Base-by-base conservation (phyloP, 2,888 invertebrate genomes). In the Mellilla xanthometata region DNA sequence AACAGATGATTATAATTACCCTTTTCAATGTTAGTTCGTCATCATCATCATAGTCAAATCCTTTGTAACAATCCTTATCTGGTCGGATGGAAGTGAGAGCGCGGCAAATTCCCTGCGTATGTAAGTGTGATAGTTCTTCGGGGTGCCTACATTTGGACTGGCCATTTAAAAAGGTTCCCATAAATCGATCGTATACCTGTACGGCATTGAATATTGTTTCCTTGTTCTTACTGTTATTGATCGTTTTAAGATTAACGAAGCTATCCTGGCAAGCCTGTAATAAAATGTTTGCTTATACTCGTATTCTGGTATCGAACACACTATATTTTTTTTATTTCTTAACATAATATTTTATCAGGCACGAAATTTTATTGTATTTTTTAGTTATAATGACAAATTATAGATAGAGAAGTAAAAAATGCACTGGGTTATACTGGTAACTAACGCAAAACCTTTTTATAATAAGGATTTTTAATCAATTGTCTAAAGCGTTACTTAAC, bases 221-320 rank as follows among this genome's bases (percentile, higher is more conserved):
- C 7, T 29, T 42, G n/a, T 36, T 35, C 6, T 34, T 35, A 3
- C 42, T 35, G 8, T 30, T 31, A 30, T 42, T 42, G 7, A 42
- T 13, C 2, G 31, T 15, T 19, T 31, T 36, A 3, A 42, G 5
- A 2, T 24, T 1, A n/a, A 30, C 7, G 6, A 26, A 36, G 19
- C 19, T 12, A 0, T 31, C 13, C 12, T 31, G 26, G n/a, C 24
- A 24, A 7, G 24, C 24, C 24, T 24, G 15, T 19, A 3, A 19
- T 19, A 24, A 7, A 3, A 24, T 2, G 8, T 5, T 5, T 19
- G 6, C 6, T 19, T 6, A 19, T 19, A 19, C 4, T 5, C 15
- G 15, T 19, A 3, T 19, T 19, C 6, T 5, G 6, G 6, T 5
- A 6, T 6, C 6, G 1, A 6, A 6, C 6, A 19, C 4, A 19